Percentiles rank a stretch among this genome's conserved stretches.
These are phyloP conservation scores for Caenorhabditis wallacei DNA, from an alignment of 2,888 invertebrate species.

Conservation along the genomic window DNA sequence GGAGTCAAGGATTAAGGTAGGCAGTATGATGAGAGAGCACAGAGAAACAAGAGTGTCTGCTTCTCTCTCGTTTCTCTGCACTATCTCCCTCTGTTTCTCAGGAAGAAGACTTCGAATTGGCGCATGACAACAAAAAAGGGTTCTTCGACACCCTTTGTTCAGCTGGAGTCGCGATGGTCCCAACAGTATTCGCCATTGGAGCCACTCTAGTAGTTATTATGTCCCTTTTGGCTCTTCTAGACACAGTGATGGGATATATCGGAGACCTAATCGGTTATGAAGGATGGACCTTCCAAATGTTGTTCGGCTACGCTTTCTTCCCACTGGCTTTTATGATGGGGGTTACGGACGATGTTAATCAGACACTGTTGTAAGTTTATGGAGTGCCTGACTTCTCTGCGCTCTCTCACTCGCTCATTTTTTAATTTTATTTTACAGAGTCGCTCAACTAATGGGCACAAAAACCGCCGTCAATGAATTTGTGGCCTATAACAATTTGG, in stretches of 20 bases:
- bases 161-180: constrained; percentile 84
- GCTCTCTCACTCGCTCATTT: background rate
- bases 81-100: too few species aligned
- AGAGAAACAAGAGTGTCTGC: too few species aligned
- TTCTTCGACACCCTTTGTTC: constrained; percentile 57
- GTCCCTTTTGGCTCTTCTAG: constrained; percentile 91
- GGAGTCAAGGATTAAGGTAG: constrained; percentile 87
- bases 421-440: constrained; percentile 40
- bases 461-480: constrained; percentile 83
- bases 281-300: constrained; percentile 85
- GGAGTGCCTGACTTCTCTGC: background rate
- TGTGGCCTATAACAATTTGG: constrained; percentile 83
- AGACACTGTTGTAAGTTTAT: constrained; percentile 71
- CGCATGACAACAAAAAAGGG: constrained; percentile 60
- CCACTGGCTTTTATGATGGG: constrained; percentile 94
- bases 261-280: constrained; percentile 89
- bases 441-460: constrained; percentile 82
- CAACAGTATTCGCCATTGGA: constrained; percentile 91
- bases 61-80: too few species aligned
- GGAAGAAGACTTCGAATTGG: constrained; percentile 87
- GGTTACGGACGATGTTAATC: constrained; percentile 78
- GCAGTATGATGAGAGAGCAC: background rate
- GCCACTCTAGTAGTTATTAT: constrained; percentile 95
- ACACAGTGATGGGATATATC: constrained; percentile 90
- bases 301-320: constrained; percentile 93